phyloP scores from a whole-genome alignment of 2,888 invertebrate species.

The Heteropelma amictum region DNA sequence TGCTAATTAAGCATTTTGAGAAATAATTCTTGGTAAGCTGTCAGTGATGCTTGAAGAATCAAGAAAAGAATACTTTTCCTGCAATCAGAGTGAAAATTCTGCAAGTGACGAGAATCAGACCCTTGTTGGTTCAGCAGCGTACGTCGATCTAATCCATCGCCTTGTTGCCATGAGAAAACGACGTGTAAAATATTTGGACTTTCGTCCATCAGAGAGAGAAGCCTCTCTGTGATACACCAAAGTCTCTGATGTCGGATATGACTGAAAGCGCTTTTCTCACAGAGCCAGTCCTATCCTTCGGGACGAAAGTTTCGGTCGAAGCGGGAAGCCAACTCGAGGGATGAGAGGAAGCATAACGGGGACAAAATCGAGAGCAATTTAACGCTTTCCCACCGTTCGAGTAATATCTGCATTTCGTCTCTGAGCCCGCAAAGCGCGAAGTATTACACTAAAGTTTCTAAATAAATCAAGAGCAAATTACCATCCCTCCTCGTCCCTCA shows the following conservation, averaged over 20 bases:
- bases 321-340: neutral
- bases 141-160: too few species aligned
- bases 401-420: slow-evolving; percentile 65
- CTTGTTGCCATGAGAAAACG: too few species aligned
- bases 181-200: slow-evolving; percentile 29
- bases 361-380: slow-evolving; percentile 62
- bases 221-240: too few species aligned
- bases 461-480: slow-evolving; percentile 72
- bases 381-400: slow-evolving; percentile 62
- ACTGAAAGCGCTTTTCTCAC: slow-evolving; percentile 22
- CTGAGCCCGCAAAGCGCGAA: slow-evolving; percentile 46
- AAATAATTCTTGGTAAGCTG: too few species aligned
- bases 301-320: slow-evolving; percentile 39
- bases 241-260: neutral
- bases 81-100: too few species aligned
- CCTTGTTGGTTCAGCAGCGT: too few species aligned
- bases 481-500: slow-evolving; percentile 54
- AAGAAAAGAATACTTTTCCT: too few species aligned
- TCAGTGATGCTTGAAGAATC: too few species aligned
- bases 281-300: slow-evolving; percentile 24
- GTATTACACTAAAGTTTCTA: slow-evolving; percentile 70
- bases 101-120: too few species aligned
- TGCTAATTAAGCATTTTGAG: too few species aligned
- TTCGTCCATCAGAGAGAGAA: too few species aligned
- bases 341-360: slow-evolving; percentile 1